A percentile compares a stretch with the other conserved stretches of the same genome.
phyloP scores from a whole-genome alignment of 2,888 invertebrate species.

The Synanthedon andrenaeformis region DNA sequence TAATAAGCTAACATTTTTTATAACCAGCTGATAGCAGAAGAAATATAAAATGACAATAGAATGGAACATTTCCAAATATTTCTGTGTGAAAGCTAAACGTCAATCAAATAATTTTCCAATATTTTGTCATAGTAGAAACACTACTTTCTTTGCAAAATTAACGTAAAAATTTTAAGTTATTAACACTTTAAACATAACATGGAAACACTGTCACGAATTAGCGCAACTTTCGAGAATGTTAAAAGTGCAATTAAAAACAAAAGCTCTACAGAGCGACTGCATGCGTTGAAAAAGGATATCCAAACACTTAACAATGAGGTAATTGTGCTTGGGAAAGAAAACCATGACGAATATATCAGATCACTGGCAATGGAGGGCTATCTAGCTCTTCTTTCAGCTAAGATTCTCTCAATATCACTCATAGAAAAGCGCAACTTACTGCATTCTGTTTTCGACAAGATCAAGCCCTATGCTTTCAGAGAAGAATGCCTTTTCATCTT shows the following conservation, averaged over 20 bases:
- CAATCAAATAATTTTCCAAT: no score
- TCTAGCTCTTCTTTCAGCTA: conserved; percentile 44
- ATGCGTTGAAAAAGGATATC: conserved; percentile 41
- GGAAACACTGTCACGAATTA: conserved; percentile 44
- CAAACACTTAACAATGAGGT: conserved; percentile 40
- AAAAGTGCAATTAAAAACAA: conserved; percentile 39
- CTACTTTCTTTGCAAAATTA: no score
- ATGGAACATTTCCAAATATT: no score
- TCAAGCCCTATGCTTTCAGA: conserved; percentile 36
- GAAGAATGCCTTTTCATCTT: conserved; percentile 63
- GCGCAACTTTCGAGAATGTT: conserved; percentile 41
- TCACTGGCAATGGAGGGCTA: conserved; percentile 58
- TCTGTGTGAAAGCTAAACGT: no score
- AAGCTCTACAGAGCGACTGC: conserved; percentile 34
- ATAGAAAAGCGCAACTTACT: conserved; percentile 46
- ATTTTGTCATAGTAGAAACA: no score
- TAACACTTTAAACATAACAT: conserved; percentile 13
- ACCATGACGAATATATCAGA: conserved; percentile 39
- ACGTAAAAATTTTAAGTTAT: neutral
- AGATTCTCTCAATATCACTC: conserved; percentile 42
- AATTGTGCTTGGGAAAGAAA: conserved; percentile 41
- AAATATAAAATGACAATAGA: no score
- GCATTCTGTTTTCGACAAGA: conserved; percentile 38
- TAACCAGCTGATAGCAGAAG: no score
- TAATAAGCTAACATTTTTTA: no score